These are phyloP conservation scores for Leptinotarsa defecta DNA, from an alignment of 1,140 invertebrate genomes.

Conservation along the genomic window DNA sequence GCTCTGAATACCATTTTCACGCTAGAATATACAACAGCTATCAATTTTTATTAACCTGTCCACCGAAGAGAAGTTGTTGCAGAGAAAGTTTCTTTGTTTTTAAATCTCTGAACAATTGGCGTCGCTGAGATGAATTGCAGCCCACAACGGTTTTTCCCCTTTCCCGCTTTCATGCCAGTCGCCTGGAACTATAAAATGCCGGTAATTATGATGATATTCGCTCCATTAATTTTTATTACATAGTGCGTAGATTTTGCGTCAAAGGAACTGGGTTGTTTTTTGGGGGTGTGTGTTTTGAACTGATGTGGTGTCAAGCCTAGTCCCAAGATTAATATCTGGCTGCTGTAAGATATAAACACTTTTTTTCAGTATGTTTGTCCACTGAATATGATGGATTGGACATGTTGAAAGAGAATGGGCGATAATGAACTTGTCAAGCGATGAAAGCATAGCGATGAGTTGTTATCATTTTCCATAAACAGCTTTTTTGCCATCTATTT, in stretches of 20 bases:
- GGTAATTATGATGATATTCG: constrained; percentile 13
- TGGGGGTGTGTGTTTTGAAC: not conserved
- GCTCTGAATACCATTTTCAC: not conserved
- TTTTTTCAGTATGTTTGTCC: not conserved
- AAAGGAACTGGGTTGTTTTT: not conserved
- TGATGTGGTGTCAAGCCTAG: not conserved
- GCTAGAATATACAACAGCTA: constrained; percentile 11
- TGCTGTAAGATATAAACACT: not conserved
- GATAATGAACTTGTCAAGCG: too few relatives aligned
- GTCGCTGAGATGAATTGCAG: constrained; percentile 9
- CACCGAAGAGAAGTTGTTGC: not conserved
- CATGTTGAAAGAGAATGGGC: too few relatives aligned
- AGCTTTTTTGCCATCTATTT: too few relatives aligned
- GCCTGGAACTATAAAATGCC: not conserved
- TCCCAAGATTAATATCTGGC: not conserved
- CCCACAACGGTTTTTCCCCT: not conserved
- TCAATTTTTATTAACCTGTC: constrained; percentile 39
- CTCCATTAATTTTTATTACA: constrained; percentile 19
- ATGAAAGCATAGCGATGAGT: too few relatives aligned
- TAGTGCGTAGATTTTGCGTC: not conserved
- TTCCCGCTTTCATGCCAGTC: constrained; percentile 8
- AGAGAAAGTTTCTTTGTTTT: constrained; percentile 22
- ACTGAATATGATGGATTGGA: not conserved
- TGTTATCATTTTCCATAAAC: too few relatives aligned
- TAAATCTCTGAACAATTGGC: constrained; percentile 18